A percentile compares a stretch with the other conserved stretches of the same genome.
phyloP scores from a whole-genome alignment of 2,797 vertebrate species.

The Bryconaethiops microstoma region DNA sequence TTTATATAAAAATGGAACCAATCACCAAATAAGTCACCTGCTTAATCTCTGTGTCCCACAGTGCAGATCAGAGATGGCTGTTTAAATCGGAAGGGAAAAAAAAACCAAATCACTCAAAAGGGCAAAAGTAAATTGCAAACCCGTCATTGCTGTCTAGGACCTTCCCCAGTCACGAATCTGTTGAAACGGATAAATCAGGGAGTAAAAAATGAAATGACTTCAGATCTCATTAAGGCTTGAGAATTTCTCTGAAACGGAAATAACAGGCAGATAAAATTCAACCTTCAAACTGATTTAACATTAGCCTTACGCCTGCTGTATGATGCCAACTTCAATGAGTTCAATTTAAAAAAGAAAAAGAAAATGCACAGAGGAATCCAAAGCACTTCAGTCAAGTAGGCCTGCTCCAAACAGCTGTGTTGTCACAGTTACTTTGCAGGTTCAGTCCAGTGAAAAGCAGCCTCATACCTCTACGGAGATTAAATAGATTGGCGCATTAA shows the following conservation, averaged over 20 bases:
- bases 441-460: slow-evolving; percentile 29
- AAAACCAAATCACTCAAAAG: slow-evolving; percentile 46
- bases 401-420: background rate
- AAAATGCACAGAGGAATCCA: background rate
- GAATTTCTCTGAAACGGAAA: slow-evolving; percentile 9
- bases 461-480: slow-evolving; percentile 40
- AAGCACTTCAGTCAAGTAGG: background rate
- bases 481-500: slow-evolving; percentile 46
- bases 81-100: slow-evolving; percentile 48
- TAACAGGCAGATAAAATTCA: background rate
- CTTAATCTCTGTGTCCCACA: background rate
- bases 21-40: slow-evolving; percentile 1
- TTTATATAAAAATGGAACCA: background rate
- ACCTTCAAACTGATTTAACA: background rate
- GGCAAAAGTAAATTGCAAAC: slow-evolving; percentile 49
- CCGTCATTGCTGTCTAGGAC: slow-evolving; percentile 51
- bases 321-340: background rate
- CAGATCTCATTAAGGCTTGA: slow-evolving; percentile 56
- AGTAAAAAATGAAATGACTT: slow-evolving; percentile 58
- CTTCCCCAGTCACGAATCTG: slow-evolving; percentile 57
- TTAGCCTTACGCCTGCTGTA: background rate
- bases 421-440: slow-evolving; percentile 1
- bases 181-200: slow-evolving; percentile 62
- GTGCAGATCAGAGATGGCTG: slow-evolving; percentile 55
- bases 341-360: background rate